Evolutionary conservation across 2,797 vertebrate species (phyloP), one percentile per base, ranked within the genome.

Genomic region (Xiphophorus birchmanni): DNA sequence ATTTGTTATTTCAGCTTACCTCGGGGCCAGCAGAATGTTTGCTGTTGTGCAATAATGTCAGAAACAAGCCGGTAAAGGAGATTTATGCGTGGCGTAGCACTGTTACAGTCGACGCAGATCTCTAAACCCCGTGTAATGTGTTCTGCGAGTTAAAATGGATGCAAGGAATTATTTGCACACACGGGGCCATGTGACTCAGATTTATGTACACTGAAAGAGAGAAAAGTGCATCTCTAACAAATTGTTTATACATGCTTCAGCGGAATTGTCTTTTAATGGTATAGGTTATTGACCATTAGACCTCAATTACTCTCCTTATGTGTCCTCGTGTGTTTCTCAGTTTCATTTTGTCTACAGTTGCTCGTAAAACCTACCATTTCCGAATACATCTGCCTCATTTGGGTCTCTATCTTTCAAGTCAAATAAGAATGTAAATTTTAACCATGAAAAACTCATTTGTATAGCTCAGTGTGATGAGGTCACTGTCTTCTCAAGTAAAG

Each of bases 251-350:
- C 47, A 63, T 76, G 80, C 63, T 78, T 47, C 60, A 44, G 52
- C 74, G 58, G 60, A 88, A 90, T 86, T 80, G 79, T 74, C 80
- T 88, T 89, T 76, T 88, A 85, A 87, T 88, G 76, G 58, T 76
- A 12, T 63, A 77, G 80, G 44, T 23, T 73, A 76, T 71, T 83
- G 77, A 77, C 85, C 84, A 78, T 83, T 87, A 82, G 75, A 75
- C 73, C 71, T 87, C 77, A 79, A 75, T 87, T 77, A 71, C 48
- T 76, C 48, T 54, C 76, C 75, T 73, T 40, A 21, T 26, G 21
- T 79, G 65, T 63, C 76, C 54, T 48, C 42, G 72, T 42, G 40
- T 72, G 29, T 84, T 79, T 60, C 74, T 75, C 75, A 32, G 71
- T 78, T 71, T 74, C 52, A 80, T 67, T 79, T 26, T 26, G 42